Conservation (phyloP, 2,797 vertebrate genomes). For the Molossus molossus region DNA sequence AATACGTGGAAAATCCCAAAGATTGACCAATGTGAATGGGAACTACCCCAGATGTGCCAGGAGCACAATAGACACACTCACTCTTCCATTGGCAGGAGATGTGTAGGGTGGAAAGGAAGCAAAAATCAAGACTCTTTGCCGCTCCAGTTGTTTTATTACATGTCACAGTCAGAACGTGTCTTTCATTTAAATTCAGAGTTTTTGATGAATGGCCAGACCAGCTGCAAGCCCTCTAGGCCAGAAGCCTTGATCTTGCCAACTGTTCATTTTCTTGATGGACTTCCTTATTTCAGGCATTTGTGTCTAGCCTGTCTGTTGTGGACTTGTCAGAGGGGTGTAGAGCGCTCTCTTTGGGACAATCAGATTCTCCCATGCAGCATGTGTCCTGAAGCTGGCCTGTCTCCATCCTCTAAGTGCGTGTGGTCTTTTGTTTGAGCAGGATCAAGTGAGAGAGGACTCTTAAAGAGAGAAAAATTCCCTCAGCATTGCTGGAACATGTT, state of each 20-base stretch:
- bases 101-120: slow-evolving; percentile 66
- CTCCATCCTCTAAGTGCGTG: slow-evolving; percentile 68
- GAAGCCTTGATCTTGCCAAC: slow-evolving; percentile 77
- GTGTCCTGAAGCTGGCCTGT: slow-evolving; percentile 71
- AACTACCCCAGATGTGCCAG: slow-evolving; percentile 46
- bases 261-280: slow-evolving; percentile 83
- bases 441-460: slow-evolving; percentile 64
- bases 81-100: slow-evolving; percentile 52
- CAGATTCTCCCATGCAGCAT: slow-evolving; percentile 9
- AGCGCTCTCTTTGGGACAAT: slow-evolving; percentile 48
- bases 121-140: slow-evolving; percentile 71
- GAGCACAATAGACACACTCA: background rate
- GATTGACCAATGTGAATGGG: slow-evolving; percentile 50
- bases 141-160: slow-evolving; percentile 73
- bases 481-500: slow-evolving; percentile 16
- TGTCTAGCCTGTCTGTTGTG: slow-evolving; percentile 71
- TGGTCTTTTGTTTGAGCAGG: slow-evolving; percentile 76
- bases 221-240: slow-evolving; percentile 80
- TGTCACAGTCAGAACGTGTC: slow-evolving; percentile 77
- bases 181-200: slow-evolving; percentile 83
- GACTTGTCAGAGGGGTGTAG: slow-evolving; percentile 57
- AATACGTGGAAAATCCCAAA: slow-evolving; percentile 55
- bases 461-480: slow-evolving; percentile 39
- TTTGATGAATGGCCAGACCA: slow-evolving; percentile 84
- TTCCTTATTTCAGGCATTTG: slow-evolving; percentile 72